Base-by-base conservation (phyloP, 2,113 vertebrate genomes). In the Suncus etruscus region DNA sequence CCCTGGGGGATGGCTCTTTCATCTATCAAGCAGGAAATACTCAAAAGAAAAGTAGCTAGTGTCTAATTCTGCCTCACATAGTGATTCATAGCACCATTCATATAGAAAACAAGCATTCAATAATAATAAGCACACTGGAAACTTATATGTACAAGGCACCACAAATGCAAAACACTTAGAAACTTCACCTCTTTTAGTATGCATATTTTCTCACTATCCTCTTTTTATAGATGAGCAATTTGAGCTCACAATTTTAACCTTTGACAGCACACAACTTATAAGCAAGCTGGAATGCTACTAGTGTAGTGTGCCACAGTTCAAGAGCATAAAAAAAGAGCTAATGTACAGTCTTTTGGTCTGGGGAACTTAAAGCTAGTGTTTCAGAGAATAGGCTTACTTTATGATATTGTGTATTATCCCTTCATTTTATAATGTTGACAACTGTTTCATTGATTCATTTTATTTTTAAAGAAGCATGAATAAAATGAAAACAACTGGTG, bases 131-230 rank as follows among this genome's bases (percentile, higher is more conserved):
- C 39, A 0, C n/a, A 20, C 20, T 47, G 15, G 10, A 3, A 20
- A 1, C 15, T 48, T 48, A 11, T 8, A 1, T 22, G 4, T 61
- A n/a, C 54, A 24, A 16, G 54, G 22, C 20, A 31, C 20, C 1
- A 3, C 8, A 2, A 18, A 75, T 61, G 58, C 58, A 61, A 61
- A 22, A 80, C n/a, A 63, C 2, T 32, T n/a, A 45, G 12, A 72
- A 8, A 15, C 24, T 72, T 39, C 1, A 27, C 16, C 70, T 12
- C 10, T 1, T 16, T 89, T 31, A 65, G 3, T 25, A 74, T 18
- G 4, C 0, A 18, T 1, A 6, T 3, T 1, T 2, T 39, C 27
- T 39, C 15, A 6, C 22, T 18, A 39, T 50, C 22, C 1, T 4
- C 3, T 24, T 51, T 47, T 22, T 20, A 31, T 10, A 69, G 15